Conservation (phyloP, 2,797 vertebrate species). For the Fundulus diaphanus region DNA sequence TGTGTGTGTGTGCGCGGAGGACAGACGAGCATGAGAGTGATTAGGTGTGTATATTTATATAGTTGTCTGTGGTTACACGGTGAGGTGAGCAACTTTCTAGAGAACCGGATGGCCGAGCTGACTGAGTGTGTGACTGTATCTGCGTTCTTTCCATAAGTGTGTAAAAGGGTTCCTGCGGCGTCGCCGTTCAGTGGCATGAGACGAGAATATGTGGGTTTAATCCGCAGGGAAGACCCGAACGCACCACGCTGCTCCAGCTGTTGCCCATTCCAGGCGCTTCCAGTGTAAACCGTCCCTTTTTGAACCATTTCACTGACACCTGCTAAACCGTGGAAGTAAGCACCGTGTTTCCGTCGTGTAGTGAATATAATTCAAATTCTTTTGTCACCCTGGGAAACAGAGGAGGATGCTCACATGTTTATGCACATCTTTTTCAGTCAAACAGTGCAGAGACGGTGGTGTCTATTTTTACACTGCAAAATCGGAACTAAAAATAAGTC, state of each 20-base stretch:
- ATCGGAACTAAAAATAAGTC: too few species aligned
- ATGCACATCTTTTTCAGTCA: neutral
- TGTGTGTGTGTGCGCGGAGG: slow-evolving; percentile 29
- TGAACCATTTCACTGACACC: slow-evolving; percentile 1
- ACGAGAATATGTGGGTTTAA: slow-evolving; percentile 13
- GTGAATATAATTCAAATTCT: neutral
- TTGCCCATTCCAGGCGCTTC: slow-evolving; percentile 31
- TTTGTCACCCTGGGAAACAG: neutral
- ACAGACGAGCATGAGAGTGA: slow-evolving; percentile 60
- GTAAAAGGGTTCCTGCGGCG: slow-evolving; percentile 33
- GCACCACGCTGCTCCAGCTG: slow-evolving; percentile 48
- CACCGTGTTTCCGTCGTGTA: neutral
- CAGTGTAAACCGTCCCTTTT: slow-evolving; percentile 7
- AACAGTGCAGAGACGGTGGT: neutral
- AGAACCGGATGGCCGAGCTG: slow-evolving; percentile 23
- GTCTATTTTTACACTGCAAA: too few species aligned
- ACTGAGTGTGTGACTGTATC: slow-evolving; percentile 30
- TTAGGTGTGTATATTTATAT: slow-evolving; percentile 71
- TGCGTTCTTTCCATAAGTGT: slow-evolving; percentile 54
- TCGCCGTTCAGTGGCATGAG: slow-evolving; percentile 36
- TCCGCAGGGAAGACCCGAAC: slow-evolving; percentile 43
- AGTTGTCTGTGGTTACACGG: slow-evolving; percentile 55
- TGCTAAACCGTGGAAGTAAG: neutral
- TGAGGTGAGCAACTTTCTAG: slow-evolving; percentile 56
- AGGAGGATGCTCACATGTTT: neutral